Conservation (phyloP, 2,888 invertebrate genomes). For the Andrena haemorrhoa region DNA sequence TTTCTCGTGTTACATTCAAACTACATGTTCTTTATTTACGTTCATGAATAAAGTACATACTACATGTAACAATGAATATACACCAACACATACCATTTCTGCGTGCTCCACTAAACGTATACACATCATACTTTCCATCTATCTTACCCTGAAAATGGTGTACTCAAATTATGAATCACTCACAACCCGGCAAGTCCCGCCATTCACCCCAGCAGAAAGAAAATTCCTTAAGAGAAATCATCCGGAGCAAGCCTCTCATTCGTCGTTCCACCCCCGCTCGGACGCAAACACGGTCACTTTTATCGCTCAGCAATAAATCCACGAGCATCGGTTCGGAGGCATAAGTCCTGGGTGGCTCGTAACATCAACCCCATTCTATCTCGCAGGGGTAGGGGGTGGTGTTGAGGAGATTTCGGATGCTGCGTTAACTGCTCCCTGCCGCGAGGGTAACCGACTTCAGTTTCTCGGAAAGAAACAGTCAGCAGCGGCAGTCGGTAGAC, state of each 20-base stretch:
- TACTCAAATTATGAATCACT: background rate
- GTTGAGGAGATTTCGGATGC: constrained; percentile 55
- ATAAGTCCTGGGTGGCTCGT: background rate
- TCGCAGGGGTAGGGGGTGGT: background rate
- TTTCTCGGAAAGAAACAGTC: constrained; percentile 70
- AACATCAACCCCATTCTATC: background rate
- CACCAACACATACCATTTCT: no score
- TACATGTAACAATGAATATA: no score
- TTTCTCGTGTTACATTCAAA: no score
- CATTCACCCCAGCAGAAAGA: background rate
- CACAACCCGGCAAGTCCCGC: background rate
- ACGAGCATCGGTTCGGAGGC: constrained; percentile 14
- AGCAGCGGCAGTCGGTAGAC: constrained; percentile 57
- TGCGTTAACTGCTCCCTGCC: constrained; percentile 21
- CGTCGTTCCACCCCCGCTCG: background rate
- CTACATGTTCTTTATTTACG: no score
- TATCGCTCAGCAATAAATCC: constrained; percentile 22
- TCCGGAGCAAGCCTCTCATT: background rate
- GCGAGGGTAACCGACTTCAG: constrained; percentile 32
- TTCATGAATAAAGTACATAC: no score
- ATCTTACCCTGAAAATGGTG: background rate
- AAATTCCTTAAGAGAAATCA: background rate
- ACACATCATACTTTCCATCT: no score
- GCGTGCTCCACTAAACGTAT: no score
- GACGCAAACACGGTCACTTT: constrained; percentile 19